phyloP scores from a whole-genome alignment of 2,888 invertebrate genomes.

The Agrotis ipsilon region DNA sequence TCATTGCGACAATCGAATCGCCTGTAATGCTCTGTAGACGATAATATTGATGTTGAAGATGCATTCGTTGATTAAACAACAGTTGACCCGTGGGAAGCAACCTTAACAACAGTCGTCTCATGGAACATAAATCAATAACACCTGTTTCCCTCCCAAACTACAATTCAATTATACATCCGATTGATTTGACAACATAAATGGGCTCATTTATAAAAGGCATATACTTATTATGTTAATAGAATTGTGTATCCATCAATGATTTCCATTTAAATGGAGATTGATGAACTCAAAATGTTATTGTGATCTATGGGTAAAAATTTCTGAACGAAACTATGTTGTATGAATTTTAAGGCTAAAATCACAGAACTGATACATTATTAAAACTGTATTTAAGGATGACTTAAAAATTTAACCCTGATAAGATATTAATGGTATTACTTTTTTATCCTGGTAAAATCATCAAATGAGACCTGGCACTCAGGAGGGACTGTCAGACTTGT shows the following conservation, averaged over 20 bases:
- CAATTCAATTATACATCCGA: constrained; percentile 48
- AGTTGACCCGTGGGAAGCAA: constrained; percentile 9
- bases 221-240: constrained; percentile 37
- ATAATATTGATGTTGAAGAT: not conserved
- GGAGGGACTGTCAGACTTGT: too few relatives aligned
- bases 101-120: constrained; percentile 24
- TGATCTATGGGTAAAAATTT: not conserved
- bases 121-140: constrained; percentile 52
- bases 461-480: too few relatives aligned
- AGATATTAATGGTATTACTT: too few relatives aligned
- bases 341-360: too few relatives aligned
- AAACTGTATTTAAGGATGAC: too few relatives aligned
- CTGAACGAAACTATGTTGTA: not conserved
- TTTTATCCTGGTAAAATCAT: too few relatives aligned
- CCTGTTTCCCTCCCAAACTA: constrained; percentile 30
- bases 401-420: too few relatives aligned
- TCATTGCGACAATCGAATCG: too few relatives aligned
- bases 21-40: too few relatives aligned
- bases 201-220: constrained; percentile 27
- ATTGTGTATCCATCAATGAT: constrained; percentile 34
- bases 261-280: not conserved
- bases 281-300: not conserved
- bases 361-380: too few relatives aligned
- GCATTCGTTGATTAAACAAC: not conserved
- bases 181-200: constrained; percentile 49